Conservation (phyloP, 2,797 vertebrate species). For the Melanitta fusca region DNA sequence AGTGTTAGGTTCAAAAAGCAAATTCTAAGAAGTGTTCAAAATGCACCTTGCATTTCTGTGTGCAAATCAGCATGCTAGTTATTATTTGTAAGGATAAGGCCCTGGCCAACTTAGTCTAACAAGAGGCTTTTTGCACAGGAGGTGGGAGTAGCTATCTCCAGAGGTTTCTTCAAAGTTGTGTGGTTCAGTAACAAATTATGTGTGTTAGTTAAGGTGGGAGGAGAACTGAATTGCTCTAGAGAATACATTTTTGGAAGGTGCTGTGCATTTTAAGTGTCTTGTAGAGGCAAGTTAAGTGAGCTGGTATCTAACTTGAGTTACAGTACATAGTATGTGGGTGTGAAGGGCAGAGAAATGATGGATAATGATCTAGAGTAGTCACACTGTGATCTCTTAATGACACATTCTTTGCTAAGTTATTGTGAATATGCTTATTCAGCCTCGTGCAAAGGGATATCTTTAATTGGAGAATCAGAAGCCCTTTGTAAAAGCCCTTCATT, state of each 20-base stretch:
- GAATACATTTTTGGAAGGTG: neutral
- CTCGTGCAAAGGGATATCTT: neutral
- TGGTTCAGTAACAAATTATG: neutral
- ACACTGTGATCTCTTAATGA: neutral
- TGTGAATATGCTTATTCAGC: neutral
- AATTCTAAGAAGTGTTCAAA: neutral
- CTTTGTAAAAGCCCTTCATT: neutral
- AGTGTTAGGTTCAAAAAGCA: too few relatives aligned
- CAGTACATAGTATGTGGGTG: neutral
- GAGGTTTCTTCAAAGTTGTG: slow-evolving; percentile 5
- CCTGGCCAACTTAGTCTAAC: neutral
- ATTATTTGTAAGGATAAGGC: neutral
- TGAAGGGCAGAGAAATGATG: neutral
- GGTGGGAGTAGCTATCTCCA: slow-evolving; percentile 36
- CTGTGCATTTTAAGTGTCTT: neutral
- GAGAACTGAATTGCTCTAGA: neutral
- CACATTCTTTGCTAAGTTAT: neutral
- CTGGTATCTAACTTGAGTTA: neutral
- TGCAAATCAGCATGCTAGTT: neutral
- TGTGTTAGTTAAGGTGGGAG: neutral
- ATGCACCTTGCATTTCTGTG: neutral
- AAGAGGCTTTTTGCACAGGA: neutral
- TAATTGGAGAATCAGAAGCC: neutral
- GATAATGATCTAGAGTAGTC: neutral
- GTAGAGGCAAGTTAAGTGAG: neutral